Evolutionary conservation across 2,797 vertebrate species (phyloP).

Genomic region (Bovichtus diacanthus): DNA sequence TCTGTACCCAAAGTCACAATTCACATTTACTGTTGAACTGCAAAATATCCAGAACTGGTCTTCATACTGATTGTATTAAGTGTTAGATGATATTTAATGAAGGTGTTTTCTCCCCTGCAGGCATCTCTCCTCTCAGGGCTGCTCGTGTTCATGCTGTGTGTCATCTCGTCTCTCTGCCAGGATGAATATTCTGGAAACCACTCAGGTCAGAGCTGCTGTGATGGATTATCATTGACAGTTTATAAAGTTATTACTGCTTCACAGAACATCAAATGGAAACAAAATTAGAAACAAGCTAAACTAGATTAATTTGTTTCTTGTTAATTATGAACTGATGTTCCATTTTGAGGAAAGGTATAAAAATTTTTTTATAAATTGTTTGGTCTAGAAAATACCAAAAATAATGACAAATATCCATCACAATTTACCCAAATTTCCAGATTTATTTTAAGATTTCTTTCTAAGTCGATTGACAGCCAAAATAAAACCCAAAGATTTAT

Average conservation of each 20-base stretch:
- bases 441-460: background rate
- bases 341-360: background rate
- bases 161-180: slow-evolving; percentile 69
- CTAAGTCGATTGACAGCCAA: no score
- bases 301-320: background rate
- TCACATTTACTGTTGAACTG: no score
- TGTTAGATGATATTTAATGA: background rate
- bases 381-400: background rate
- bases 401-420: background rate
- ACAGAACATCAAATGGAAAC: background rate
- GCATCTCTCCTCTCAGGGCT: slow-evolving; percentile 58
- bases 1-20: no score
- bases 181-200: slow-evolving; percentile 77
- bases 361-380: background rate
- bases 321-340: background rate
- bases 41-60: no score
- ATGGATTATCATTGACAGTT: background rate
- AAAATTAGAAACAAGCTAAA: background rate
- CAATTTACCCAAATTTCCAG: background rate
- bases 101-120: slow-evolving; percentile 54
- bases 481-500: background rate
- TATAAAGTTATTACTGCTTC: background rate
- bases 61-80: no score
- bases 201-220: slow-evolving; percentile 73
- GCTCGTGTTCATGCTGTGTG: slow-evolving; percentile 66